Evolutionary conservation across 2,888 invertebrate genomes (phyloP).

Genomic region (Dione vanillae): DNA sequence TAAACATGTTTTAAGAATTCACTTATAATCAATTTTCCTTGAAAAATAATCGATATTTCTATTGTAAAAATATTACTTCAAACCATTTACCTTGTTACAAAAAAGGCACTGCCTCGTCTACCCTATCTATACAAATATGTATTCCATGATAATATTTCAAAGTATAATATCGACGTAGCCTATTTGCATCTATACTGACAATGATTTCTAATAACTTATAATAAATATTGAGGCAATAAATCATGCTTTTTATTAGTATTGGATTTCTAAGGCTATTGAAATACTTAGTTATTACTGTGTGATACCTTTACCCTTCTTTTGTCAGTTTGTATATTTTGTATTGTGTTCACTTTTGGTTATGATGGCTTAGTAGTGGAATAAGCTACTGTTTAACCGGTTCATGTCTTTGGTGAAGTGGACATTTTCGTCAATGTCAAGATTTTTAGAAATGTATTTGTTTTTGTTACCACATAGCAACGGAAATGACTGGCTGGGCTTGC

Average conservation of each 20-base stretch:
- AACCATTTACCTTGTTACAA: background rate
- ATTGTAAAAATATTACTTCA: no score
- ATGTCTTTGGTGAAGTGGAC: background rate
- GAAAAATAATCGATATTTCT: no score
- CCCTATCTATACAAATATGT: background rate
- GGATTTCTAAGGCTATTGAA: slow-evolving; percentile 19
- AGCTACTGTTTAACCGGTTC: background rate
- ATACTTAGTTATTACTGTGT: slow-evolving; percentile 8
- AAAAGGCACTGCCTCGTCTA: background rate
- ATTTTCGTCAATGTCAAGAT: no score
- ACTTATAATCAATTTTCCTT: no score
- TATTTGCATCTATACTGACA: slow-evolving; percentile 16
- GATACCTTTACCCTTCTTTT: slow-evolving; percentile 19
- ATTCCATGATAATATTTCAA: slow-evolving; percentile 12
- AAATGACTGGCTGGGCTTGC: no score
- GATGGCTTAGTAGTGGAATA: background rate
- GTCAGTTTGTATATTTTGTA: background rate
- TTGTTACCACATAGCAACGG: no score
- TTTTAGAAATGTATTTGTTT: no score
- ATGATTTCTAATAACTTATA: slow-evolving; percentile 20
- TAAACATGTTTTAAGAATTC: no score
- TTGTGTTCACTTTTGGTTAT: background rate
- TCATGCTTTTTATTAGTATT: slow-evolving; percentile 23
- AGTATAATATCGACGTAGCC: slow-evolving; percentile 14
- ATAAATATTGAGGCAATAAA: slow-evolving; percentile 25